These are phyloP conservation scores for Lithobates sylvaticus DNA, from an alignment of 2,797 vertebrate genomes.

Conservation along the genomic window DNA sequence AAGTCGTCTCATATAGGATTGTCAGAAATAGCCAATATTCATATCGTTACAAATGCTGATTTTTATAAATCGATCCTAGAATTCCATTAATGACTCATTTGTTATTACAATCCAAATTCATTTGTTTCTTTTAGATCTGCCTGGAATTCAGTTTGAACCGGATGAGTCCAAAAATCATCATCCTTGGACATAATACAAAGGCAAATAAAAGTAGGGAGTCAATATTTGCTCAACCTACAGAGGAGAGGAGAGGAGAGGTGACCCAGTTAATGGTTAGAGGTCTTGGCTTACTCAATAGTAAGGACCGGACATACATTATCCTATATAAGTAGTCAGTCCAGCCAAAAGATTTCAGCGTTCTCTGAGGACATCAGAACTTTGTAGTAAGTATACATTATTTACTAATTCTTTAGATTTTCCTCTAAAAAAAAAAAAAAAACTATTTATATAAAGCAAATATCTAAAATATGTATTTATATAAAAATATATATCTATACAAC, in stretches of 20 bases:
- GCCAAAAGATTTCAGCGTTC: neutral
- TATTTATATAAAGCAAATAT: no score
- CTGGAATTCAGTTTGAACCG: neutral
- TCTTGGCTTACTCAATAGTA: neutral
- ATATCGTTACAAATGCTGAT: no score
- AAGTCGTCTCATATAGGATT: no score
- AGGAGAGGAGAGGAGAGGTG: constrained; percentile 2
- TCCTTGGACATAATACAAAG: neutral
- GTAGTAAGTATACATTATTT: neutral
- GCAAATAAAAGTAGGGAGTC: neutral
- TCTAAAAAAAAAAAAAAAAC: no score
- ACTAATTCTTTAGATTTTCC: neutral
- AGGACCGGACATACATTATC: neutral
- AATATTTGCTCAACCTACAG: constrained; percentile 20
- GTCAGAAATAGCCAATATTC: no score
- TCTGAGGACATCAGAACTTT: no score
- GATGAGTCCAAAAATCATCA: neutral
- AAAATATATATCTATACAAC: no score
- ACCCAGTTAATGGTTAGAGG: constrained; percentile 32
- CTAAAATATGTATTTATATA: no score
- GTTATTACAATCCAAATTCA: neutral
- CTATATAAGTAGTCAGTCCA: constrained; percentile 20
- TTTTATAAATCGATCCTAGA: no score
- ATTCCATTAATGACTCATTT: no score
- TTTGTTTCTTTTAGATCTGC: neutral